phyloP scores from a whole-genome alignment of 2,113 vertebrate species.

The Abramis brama region DNA sequence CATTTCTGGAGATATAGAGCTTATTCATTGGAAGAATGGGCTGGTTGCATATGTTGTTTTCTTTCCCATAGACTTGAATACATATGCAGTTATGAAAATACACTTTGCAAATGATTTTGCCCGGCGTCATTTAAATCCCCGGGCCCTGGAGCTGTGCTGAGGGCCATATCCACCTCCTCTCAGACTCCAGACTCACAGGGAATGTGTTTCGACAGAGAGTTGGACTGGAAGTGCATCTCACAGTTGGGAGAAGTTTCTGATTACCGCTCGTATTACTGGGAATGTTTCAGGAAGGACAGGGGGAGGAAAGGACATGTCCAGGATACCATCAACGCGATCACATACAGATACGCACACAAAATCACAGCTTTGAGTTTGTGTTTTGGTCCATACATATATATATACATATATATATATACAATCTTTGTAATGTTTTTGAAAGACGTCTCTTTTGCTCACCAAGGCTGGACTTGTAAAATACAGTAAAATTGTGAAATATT shows the following conservation, averaged over 20 bases:
- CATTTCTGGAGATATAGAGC: background rate
- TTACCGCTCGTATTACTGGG: background rate
- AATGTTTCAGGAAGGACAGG: too few species aligned
- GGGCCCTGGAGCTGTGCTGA: background rate
- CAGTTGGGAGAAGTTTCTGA: background rate
- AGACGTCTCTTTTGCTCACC: too few species aligned
- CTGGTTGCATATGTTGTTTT: background rate
- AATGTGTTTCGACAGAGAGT: slow-evolving; percentile 20
- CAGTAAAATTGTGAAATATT: too few species aligned
- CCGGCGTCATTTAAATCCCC: background rate
- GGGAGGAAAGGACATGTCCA: background rate
- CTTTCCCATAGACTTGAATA: background rate
- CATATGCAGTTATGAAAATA: slow-evolving; percentile 3
- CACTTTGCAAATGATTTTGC: background rate
- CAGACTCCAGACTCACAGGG: background rate
- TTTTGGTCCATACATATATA: background rate
- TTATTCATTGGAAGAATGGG: background rate
- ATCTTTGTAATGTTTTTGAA: too few species aligned
- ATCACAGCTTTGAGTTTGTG: background rate
- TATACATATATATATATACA: too few species aligned
- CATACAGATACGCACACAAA: background rate
- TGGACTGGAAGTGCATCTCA: slow-evolving; percentile 2
- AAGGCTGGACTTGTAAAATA: too few species aligned
- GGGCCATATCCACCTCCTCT: background rate
- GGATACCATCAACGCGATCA: background rate